These are phyloP conservation scores for Hirtodrosophila duncani DNA, from an alignment of 2,888 invertebrate species.

Conservation along the genomic window DNA sequence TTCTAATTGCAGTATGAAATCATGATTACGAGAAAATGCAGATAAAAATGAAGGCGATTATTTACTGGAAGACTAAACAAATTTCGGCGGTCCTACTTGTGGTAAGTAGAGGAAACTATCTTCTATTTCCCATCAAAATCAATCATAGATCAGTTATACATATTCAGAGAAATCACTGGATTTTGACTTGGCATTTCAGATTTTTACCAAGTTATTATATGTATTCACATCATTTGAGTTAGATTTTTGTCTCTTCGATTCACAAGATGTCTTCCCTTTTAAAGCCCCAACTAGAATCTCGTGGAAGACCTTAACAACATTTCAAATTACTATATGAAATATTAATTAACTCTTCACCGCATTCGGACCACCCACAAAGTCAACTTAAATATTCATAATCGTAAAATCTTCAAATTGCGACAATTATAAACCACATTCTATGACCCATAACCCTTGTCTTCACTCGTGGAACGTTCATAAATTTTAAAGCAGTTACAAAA, in stretches of 20 bases:
- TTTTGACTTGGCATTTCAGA: too few species aligned
- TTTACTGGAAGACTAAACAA: slow-evolving; percentile 50
- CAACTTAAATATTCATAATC: slow-evolving; percentile 39
- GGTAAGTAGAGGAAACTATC: slow-evolving; percentile 68
- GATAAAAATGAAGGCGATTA: slow-evolving; percentile 75
- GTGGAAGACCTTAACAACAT: too few species aligned
- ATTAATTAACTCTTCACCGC: too few species aligned
- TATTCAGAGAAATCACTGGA: too few species aligned
- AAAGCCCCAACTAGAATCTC: too few species aligned
- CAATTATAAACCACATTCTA: slow-evolving; percentile 40
- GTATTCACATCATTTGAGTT: too few species aligned
- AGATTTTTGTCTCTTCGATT: too few species aligned
- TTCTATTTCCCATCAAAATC: too few species aligned
- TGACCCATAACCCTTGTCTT: slow-evolving; percentile 7
- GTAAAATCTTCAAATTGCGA: slow-evolving; percentile 36
- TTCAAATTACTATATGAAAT: too few species aligned
- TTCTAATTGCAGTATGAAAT: slow-evolving; percentile 58
- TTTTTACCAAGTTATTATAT: too few species aligned
- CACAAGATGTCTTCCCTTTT: too few species aligned
- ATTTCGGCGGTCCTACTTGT: slow-evolving; percentile 70
- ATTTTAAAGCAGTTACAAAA: slow-evolving; percentile 45
- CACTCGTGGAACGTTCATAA: slow-evolving; percentile 38
- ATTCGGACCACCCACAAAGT: slow-evolving; percentile 10
- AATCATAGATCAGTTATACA: too few species aligned
- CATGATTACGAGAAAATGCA: slow-evolving; percentile 77